Evolutionary conservation across 2,888 invertebrate genomes (phyloP), one percentile per base, ranked within the genome.

Genomic region (Eudasyphora cyanicolor): DNA sequence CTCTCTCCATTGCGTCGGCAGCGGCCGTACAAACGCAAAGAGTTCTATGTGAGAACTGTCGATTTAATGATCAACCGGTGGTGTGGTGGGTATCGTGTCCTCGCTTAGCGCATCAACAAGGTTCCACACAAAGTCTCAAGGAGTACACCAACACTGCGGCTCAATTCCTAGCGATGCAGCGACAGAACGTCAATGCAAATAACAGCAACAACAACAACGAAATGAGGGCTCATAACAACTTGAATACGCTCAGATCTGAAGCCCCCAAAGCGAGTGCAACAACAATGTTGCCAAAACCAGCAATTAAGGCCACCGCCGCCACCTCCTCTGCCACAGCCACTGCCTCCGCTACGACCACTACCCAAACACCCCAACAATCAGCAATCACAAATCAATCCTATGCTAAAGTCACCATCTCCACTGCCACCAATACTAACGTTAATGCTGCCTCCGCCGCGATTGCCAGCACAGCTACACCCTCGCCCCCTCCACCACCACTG

Each of bases 11-110:
- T 21, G 86, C 84, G 49, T 76, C 86, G 69, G 85, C 87, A 60
- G 88, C 87, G 19, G 84, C 86, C 62, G 82, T 85, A 71, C 74
- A 60, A 1, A 85, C 85, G 3, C 75, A 79, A 71, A 76, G 76
- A 38, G 89, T 91, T 86, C 87, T 91, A 87, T 91, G 91, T 84
- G 86, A 87, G 85, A 89, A 89, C 82, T 92, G 92, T 85, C 89
- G 90, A 64, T 91, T 91, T 86, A 91, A 91, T 87, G 89, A 91
- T 88, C 89, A 90, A 81, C 92, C 91, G 69, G 84, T 91, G 69
- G 89, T 91, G 85, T 92, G 92, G 92, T 92, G 92, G 92, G 90
- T 91, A 76, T 91, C 92, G 54, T 92, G 92, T 88, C 92, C 92
- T 38, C 89, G 92, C 54, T 88, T 92, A 84, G 90, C 91, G 83